Conservation (phyloP, 1,140 invertebrate species). For the Sweltsa coloradensis region DNA sequence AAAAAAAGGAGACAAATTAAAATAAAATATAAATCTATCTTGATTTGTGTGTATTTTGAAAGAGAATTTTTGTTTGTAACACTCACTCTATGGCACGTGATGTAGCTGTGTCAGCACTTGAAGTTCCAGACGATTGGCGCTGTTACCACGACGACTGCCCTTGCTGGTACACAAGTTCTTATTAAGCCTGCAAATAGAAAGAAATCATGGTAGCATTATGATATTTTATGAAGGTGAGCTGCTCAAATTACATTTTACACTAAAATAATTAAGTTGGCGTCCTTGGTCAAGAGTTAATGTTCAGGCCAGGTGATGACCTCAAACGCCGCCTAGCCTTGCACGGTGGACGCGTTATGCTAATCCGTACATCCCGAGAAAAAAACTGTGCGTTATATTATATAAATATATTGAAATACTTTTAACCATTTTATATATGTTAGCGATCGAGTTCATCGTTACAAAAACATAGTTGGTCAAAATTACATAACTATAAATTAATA, state of each 20-base stretch:
- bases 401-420: too few species aligned
- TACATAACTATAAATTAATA: too few species aligned
- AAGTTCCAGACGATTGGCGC: slow-evolving; percentile 64
- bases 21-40: background rate
- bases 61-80: too few species aligned
- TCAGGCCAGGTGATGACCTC: background rate
- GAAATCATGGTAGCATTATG: background rate
- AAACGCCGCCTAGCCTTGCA: background rate
- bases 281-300: background rate
- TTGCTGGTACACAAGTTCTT: slow-evolving; percentile 59
- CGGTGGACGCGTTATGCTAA: background rate
- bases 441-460: too few species aligned
- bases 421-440: too few species aligned
- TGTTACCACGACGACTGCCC: slow-evolving; percentile 61
- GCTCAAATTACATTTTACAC: background rate
- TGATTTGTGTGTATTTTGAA: too few species aligned
- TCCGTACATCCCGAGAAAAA: too few species aligned
- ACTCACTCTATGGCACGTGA: slow-evolving; percentile 60
- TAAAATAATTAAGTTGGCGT: background rate
- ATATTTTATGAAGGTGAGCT: too few species aligned
- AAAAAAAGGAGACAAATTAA: slow-evolving; percentile 7
- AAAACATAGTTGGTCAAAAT: too few species aligned
- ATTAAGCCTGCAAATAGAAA: slow-evolving; percentile 42
- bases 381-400: too few species aligned
- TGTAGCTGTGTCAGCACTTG: slow-evolving; percentile 64